Conservation (phyloP, 1,140 invertebrate species). For the Musca domestica region DNA sequence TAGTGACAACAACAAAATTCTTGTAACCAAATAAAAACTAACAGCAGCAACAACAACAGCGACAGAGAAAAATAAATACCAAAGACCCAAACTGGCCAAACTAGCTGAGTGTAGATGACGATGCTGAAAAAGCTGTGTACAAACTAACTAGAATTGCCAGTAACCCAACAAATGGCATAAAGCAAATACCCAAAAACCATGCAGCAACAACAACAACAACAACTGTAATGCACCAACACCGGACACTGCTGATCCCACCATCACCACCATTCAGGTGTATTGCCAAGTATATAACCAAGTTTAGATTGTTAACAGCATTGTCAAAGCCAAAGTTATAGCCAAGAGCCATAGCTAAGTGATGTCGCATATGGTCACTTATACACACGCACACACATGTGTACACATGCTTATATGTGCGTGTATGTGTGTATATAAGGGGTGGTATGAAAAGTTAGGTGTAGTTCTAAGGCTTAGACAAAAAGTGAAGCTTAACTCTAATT, state of each 20-base stretch:
- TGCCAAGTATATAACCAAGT: conserved; percentile 8
- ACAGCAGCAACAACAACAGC: background rate
- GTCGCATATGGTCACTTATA: conserved; percentile 5
- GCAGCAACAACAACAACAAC: background rate
- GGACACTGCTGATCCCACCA: too few species aligned
- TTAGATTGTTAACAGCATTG: conserved; percentile 18
- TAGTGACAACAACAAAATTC: conserved; percentile 16
- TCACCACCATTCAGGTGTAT: too few species aligned
- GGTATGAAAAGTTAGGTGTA: too few species aligned
- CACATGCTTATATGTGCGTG: background rate
- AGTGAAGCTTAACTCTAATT: too few species aligned
- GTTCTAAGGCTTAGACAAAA: too few species aligned
- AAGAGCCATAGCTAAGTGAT: conserved; percentile 15
- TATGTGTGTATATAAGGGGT: background rate
- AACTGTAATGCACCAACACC: too few species aligned
- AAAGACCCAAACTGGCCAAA: conserved; percentile 14
- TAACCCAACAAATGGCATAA: background rate
- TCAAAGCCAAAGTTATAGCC: conserved; percentile 22
- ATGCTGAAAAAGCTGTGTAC: background rate
- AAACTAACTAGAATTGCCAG: background rate
- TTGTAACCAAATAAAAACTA: conserved; percentile 8
- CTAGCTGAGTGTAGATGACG: background rate
- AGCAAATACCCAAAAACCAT: conserved; percentile 13
- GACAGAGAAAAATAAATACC: background rate
- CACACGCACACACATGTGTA: background rate